Evolutionary conservation across 2,797 vertebrate species (phyloP), one percentile per base, ranked within the genome.

Genomic region (Enteromius viviparus): DNA sequence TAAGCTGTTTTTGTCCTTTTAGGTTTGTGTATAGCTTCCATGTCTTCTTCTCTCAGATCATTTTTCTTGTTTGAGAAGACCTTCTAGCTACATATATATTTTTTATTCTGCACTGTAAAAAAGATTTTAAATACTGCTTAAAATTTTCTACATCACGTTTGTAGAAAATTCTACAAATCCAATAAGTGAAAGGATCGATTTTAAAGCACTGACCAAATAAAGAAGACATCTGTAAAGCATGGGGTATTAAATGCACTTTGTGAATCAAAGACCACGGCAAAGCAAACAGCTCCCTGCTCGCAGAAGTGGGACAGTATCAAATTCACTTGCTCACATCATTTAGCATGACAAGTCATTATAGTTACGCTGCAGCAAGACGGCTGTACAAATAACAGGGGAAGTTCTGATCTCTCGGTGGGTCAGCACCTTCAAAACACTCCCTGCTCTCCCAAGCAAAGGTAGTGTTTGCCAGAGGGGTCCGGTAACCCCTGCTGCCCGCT

Each of bases 351-450:
- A 79, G 37, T 37, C 84, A 82, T 80, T 86, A 82, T 17, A 15
- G 19, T 72, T 82, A 70, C 12, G 32, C 66, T 78, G 66, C 58
- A 29, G 79, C 49, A 68, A 65, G 47, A 70, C 80, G 80, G 82
- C 87, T 87, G 85, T 68, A 78, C 72, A 88, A 88, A 88, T 84
- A 86, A 66, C 11, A 64, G 10, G 34, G 60, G 72, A 70, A 85
- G 81, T 84, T 80, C 62, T 68, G 45, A 79, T 77, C 80, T 85
- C 83, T 70, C 64, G 2, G 72, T 85, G 72, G 72, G 80, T 81
- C 66, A 80, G 45, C 47, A 66, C 72, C 80, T 81, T 83, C 49
- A 81, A 85, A 85, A 81, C 84, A 75, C 68, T 60, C 37, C 29
- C 51, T 32, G 29, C 79, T 45, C 76, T 84, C 69, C 15, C 49